Evolutionary conservation across 2,888 invertebrate genomes (phyloP), one percentile per base, ranked within the genome.

Genomic region (Leucania comma): DNA sequence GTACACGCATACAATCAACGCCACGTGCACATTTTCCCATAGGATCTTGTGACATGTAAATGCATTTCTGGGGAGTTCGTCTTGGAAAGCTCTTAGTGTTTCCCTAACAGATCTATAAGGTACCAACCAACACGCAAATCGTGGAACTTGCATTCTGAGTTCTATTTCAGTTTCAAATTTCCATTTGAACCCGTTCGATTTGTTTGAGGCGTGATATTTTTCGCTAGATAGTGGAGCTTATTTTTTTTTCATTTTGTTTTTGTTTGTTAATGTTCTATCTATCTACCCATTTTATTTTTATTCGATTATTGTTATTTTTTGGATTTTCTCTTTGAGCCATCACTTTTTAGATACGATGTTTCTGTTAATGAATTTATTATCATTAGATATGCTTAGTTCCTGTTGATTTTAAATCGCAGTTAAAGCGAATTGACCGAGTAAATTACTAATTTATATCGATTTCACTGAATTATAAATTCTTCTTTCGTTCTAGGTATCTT

Each of bases 11-110:
- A 92, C 93, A 93, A 93, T 92, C 93, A 93, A 84, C 85, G 90
- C 59, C 95, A 94, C 87, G 91, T 95, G 95, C 89, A 89, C 83
- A 88, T 85, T 89, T 92, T 94, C 95, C 92, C 95, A 94, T 92
- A 91, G 90, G 91, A 88, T 90, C 91, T 89, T 90, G 91, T 90
- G 92, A 93, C 92, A 93, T 95, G 95, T 94, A 94, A 95, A 95
- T 96, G 95, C 95, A 95, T 93, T 95, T 88, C 88, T 87, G 87
- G 88, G 87, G 88, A 90, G 90, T 89, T 90, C 92, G 92, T 93
- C 93, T 94, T 91, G 84, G 91, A 93, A 94, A 93, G 93, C 94
- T 93, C 93, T 93, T 91, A 92, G 90, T 86, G 84, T 78, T 75
- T 73, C 78, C 69, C 71, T 72, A 65, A 80, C 74, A 72, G 58